These are phyloP conservation scores for Bombus superbus DNA, from an alignment of 1,140 invertebrate species.

Conservation along the genomic window DNA sequence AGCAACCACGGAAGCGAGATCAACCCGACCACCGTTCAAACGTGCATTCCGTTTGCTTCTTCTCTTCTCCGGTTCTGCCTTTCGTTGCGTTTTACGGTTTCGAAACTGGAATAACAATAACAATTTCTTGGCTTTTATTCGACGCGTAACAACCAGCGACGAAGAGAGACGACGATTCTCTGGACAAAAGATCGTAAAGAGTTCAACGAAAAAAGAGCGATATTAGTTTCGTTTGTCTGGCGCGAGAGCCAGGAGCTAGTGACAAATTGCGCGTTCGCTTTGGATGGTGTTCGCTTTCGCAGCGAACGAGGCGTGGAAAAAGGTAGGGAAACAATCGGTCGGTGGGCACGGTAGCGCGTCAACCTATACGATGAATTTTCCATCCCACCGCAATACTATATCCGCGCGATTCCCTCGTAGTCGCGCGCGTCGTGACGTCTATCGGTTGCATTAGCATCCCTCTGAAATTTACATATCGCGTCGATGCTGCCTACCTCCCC, in stretches of 20 bases:
- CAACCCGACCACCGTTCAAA: not conserved
- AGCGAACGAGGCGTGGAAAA: not conserved
- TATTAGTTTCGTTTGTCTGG: not conserved
- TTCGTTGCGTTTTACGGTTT: not conserved
- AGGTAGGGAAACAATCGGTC: not conserved
- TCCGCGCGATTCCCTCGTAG: slow-evolving; percentile 16
- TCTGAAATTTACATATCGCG: slow-evolving; percentile 32
- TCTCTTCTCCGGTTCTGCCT: not conserved
- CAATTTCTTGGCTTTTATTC: not conserved
- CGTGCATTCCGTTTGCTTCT: too few relatives aligned
- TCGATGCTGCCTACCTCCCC: not conserved
- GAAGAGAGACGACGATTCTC: not conserved
- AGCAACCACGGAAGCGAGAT: not conserved
- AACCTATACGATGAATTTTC: not conserved
- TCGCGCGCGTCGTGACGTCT: not conserved
- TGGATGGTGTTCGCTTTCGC: not conserved
- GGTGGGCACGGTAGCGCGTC: not conserved
- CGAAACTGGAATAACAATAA: not conserved
- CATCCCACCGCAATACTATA: not conserved
- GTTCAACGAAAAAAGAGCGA: not conserved
- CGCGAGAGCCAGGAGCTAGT: not conserved
- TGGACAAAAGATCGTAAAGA: not conserved
- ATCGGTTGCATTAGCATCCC: slow-evolving; percentile 30
- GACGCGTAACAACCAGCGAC: not conserved
- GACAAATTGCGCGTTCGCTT: not conserved